Base-by-base conservation (phyloP, 1,140 invertebrate species). In the Trichonephila inaurata region DNA sequence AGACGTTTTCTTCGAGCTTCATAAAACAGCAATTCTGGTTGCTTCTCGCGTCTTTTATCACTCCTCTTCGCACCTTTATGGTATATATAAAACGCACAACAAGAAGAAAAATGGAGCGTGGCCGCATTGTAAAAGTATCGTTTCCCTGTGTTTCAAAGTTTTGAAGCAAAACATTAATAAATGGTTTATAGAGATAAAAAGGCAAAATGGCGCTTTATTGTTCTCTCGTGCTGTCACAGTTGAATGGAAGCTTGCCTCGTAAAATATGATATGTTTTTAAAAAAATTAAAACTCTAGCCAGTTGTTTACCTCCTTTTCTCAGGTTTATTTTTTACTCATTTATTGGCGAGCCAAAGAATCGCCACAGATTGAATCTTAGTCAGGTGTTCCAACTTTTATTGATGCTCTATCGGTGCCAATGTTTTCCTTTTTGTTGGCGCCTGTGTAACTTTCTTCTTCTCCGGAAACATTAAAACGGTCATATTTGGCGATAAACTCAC, bases 111-210 rank as follows among this genome's bases (percentile, higher is more conserved):
- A 91, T 60, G 33, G 40, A 40, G 40, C 85, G 28, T 87, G 28
- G 40, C 33, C 28, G 58, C 89, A 81, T 85, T 85, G 28, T 85
- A 62, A 91, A 83, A 83, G 81, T 16, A 61, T 61, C 89, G 64
- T 66, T 90, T 28, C 24, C 24, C 28, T 21, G 58, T 60, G 51
- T 82, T 91, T 83, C 77, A 66, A 91, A 85, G 28, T 85, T 91
- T 91, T 51, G 61, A 91, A 91, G 72, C 90, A 89, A 58, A 91
- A 66, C 90, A 85, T 91, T 91, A 91, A 91, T 91, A 91, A 91
- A 66, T 58, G 60, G 77, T 44, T 64, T 64, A 85, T 66, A 91
- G 90, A 64, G 90, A 91, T 91, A 91, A 91, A 91, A 61, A n/a
- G 77, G 8, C 60, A 83, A 85, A 91, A 91, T 91, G 77, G 81